A percentile compares a stretch with the other conserved stretches of the same genome.
These are phyloP conservation scores for Lepilemur septentrionalis DNA, from an alignment of 2,797 vertebrate species.

Conservation along the genomic window DNA sequence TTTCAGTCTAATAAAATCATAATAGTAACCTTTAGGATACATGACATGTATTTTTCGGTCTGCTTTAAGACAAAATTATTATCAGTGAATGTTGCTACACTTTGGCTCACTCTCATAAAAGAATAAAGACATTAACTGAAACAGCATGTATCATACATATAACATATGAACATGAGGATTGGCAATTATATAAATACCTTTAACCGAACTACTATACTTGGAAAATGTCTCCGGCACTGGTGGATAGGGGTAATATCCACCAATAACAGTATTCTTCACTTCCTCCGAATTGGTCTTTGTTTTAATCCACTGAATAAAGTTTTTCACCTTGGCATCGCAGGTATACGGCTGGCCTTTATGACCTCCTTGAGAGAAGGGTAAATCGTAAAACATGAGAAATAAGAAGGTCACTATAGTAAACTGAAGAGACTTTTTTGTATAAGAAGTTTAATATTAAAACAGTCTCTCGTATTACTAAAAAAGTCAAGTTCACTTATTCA, in stretches of 20 bases:
- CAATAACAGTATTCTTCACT: conserved; percentile 87
- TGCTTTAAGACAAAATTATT: conserved; percentile 6
- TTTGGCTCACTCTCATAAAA: not conserved
- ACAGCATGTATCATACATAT: not conserved
- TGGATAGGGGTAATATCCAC: conserved; percentile 92
- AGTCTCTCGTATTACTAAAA: not conserved
- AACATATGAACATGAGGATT: conserved; percentile 6
- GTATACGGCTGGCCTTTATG: conserved; percentile 92
- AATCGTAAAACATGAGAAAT: not conserved
- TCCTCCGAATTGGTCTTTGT: conserved; percentile 86
- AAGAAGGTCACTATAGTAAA: conserved; percentile 15
- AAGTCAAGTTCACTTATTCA: conserved; percentile 25
- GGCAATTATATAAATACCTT: conserved; percentile 76
- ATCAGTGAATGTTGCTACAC: not conserved
- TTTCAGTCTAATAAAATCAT: conserved; percentile 49
- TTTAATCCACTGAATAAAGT: conserved; percentile 92
- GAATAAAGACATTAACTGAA: conserved; percentile 15
- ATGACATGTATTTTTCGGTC: not conserved
- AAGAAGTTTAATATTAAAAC: conserved; percentile 15
- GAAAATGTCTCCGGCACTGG: conserved; percentile 86
- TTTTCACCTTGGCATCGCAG: conserved; percentile 88
- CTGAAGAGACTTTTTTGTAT: not conserved
- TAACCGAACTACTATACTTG: conserved; percentile 82
- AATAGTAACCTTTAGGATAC: conserved; percentile 11
- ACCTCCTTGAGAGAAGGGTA: conserved; percentile 83